Percentiles rank a stretch among this genome's conserved stretches.
These are phyloP conservation scores for Coregonus ussuriensis DNA, from an alignment of 2,797 vertebrate genomes.

Conservation along the genomic window DNA sequence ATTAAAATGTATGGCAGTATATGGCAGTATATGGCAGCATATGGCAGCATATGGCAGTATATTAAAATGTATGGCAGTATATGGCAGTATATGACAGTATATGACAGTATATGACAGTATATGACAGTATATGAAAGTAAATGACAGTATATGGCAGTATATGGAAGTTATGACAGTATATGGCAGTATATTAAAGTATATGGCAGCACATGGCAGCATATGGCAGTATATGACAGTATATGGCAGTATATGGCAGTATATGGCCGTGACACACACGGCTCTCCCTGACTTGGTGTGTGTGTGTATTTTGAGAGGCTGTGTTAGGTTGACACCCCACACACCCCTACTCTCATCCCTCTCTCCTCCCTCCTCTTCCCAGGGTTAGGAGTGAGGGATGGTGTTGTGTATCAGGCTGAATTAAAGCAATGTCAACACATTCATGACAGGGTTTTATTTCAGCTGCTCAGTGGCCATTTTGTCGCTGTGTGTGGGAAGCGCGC, in stretches of 20 bases:
- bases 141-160: no score
- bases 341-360: conserved; percentile 20
- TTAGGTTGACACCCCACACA: conserved; percentile 56
- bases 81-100: no score
- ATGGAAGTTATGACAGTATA: no score
- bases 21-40: neutral
- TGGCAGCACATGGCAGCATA: no score
- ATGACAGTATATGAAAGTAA: no score
- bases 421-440: conserved; percentile 76
- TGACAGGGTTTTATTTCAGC: conserved; percentile 69
- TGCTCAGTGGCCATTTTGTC: conserved; percentile 65
- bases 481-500: conserved; percentile 31
- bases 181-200: no score
- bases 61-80: no score
- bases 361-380: conserved; percentile 34
- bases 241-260: conserved; percentile 25
- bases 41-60: neutral
- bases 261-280: conserved; percentile 39
- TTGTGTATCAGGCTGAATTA: conserved; percentile 72
- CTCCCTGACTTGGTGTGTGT: conserved; percentile 3
- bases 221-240: conserved; percentile 15
- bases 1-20: no score
- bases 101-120: no score
- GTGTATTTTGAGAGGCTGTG: conserved; percentile 64
- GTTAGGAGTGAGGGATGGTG: conserved; percentile 41